Percentiles rank a stretch among this genome's conserved stretches.
These are phyloP conservation scores for Potorous gilbertii DNA, from an alignment of 2,797 vertebrate genomes.

Conservation along the genomic window DNA sequence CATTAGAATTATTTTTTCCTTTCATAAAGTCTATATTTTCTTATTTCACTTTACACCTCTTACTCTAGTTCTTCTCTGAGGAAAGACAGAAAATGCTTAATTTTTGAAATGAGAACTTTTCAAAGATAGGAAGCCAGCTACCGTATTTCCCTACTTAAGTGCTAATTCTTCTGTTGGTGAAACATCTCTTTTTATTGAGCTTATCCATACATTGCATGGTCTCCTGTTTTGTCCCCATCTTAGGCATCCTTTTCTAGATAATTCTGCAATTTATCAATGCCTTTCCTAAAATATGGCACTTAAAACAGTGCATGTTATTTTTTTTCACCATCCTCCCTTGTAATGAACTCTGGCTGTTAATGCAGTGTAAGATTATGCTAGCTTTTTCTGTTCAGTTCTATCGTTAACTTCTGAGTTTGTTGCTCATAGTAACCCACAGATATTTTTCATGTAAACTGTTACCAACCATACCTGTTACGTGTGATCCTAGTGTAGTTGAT, in stretches of 20 bases:
- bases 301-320: neutral
- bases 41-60: neutral
- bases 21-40: neutral
- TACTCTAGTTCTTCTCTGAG: neutral
- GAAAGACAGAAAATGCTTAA: neutral
- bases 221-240: neutral
- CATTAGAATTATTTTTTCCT: neutral
- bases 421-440: neutral
- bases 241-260: neutral
- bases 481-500: neutral
- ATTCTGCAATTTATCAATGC: neutral
- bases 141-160: neutral
- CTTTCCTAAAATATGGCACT: neutral
- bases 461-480: neutral
- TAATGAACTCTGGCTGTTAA: neutral
- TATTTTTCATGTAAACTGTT: neutral
- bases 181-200: neutral
- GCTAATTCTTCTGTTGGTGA: neutral
- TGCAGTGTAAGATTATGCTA: neutral
- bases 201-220: neutral
- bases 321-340: neutral
- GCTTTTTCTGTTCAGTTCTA: neutral
- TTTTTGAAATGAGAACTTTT: neutral
- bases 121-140: neutral
- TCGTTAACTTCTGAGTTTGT: neutral